These are phyloP conservation scores for Drosophila pegasa DNA, from an alignment of 2,888 invertebrate genomes.

Conservation along the genomic window DNA sequence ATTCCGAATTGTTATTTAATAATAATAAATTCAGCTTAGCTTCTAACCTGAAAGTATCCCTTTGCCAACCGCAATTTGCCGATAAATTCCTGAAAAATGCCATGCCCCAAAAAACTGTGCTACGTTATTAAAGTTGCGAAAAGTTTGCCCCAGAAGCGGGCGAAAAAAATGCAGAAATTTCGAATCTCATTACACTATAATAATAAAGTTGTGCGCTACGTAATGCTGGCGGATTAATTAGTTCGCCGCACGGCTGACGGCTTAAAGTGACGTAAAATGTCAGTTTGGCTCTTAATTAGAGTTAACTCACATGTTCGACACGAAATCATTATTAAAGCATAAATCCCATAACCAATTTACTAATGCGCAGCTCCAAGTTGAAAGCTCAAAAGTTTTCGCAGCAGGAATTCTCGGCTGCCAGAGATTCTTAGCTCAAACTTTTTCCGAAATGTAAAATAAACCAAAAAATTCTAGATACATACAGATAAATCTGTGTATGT, in stretches of 20 bases:
- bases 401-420: slow-evolving; percentile 10
- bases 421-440: slow-evolving; percentile 13
- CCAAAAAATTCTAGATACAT: background rate
- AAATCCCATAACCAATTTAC: slow-evolving; percentile 16
- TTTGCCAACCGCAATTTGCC: background rate
- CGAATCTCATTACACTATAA: slow-evolving; percentile 1
- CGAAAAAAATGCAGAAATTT: slow-evolving; percentile 1
- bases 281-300: slow-evolving; percentile 34
- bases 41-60: background rate
- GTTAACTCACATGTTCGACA: slow-evolving; percentile 21
- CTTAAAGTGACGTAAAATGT: slow-evolving; percentile 15
- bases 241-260: slow-evolving; percentile 23
- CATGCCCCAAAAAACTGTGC: slow-evolving; percentile 41
- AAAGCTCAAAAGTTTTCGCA: slow-evolving; percentile 2
- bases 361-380: background rate
- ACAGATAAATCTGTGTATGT: background rate
- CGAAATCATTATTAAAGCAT: slow-evolving; percentile 3
- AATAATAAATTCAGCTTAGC: background rate
- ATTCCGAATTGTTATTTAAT: background rate
- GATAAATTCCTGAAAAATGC: slow-evolving; percentile 3
- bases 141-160: background rate
- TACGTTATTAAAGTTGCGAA: slow-evolving; percentile 4
- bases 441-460: background rate
- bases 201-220: slow-evolving; percentile 1
- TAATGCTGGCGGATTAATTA: slow-evolving; percentile 19